Percentiles rank a stretch among this genome's conserved stretches.
phyloP scores from a whole-genome alignment of 2,113 vertebrate genomes.

The Hippocampus mohnikei region DNA sequence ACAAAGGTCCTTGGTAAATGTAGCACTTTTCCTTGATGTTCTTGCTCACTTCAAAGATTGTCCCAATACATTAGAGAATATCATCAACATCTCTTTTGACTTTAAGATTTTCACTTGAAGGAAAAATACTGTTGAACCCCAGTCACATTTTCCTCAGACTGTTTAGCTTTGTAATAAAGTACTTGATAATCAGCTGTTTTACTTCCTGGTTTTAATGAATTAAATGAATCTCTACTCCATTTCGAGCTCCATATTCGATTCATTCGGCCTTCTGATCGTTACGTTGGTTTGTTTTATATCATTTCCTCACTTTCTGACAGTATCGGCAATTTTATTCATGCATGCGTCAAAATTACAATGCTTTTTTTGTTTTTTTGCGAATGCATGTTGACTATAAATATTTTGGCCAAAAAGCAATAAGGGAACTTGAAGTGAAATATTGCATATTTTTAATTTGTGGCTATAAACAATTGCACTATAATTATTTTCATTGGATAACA shows the following conservation, averaged over 20 bases:
- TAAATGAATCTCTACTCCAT: not conserved
- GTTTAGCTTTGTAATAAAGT: conserved; percentile 57
- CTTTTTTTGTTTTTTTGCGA: too few relatives aligned
- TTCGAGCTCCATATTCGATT: not conserved
- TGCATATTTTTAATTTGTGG: too few relatives aligned
- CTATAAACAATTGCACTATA: too few relatives aligned
- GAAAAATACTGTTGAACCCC: conserved; percentile 48
- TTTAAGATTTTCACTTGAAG: conserved; percentile 30
- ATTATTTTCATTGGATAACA: too few relatives aligned
- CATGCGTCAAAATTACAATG: not conserved
- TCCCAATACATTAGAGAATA: conserved; percentile 2
- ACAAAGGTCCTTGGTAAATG: not conserved
- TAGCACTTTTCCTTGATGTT: not conserved
- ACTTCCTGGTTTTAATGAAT: not conserved
- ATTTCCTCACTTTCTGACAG: not conserved
- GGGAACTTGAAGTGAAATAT: too few relatives aligned
- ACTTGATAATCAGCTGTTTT: conserved; percentile 13
- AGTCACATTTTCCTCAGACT: conserved; percentile 20
- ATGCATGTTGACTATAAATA: too few relatives aligned
- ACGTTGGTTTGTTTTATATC: not conserved
- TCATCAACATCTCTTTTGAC: not conserved
- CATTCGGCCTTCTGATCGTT: not conserved
- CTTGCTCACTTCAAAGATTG: conserved; percentile 5
- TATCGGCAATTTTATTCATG: not conserved
- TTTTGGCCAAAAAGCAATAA: too few relatives aligned